Base-by-base conservation (phyloP, 1,140 invertebrate species). In the Tetramorium alpestre region DNA sequence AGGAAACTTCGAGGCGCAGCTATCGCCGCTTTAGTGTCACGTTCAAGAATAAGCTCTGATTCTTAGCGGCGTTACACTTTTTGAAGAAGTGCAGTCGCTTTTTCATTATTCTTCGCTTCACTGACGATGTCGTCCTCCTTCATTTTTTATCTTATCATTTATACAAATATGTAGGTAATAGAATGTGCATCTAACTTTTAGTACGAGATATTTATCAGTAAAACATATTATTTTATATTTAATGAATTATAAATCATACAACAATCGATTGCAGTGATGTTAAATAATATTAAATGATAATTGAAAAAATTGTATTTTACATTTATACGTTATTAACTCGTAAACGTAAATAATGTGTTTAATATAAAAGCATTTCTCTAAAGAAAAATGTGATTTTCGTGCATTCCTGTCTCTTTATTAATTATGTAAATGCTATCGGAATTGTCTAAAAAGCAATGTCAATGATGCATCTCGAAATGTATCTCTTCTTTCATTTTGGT, bases 1-100 rank as follows among this genome's bases (percentile, higher is more conserved):
- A 89, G 88, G 77, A 87, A 90, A 90, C 89, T 90, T 90, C 62
- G 47, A 77, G 54, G 60, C 44, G 41, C 64, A 73, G 64, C 41
- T 73, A 78, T 82, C 73, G 65, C 76, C 67, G 18, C 38, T 87
- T 86, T 72, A 49, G 49, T 51, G 65, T 87, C 56, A 49, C 64
- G 70, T 60, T 88, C 38, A 70, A 89, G 56, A 58, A 58, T 33
- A 51, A 58, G 51, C 67, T 33, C 33, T 82, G 80, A 84, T 84
- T 41, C 41, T 73, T 73, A 54, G 7, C 65, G 22, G 18, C 16
- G 69, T 60, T 47, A 18, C 58, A 82, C 67, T 58, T 82, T 73
- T 70, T 58, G 25, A n/a, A 72, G 10, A 25, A 60, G 22, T 38
- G 44, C 13, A 33, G 41, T 60, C 25, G 5, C 28, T 82, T 82